Percentiles rank a stretch among this genome's conserved stretches.
Conservation (phyloP, 2,797 vertebrate species). For the Rousettus madagascariensis region DNA sequence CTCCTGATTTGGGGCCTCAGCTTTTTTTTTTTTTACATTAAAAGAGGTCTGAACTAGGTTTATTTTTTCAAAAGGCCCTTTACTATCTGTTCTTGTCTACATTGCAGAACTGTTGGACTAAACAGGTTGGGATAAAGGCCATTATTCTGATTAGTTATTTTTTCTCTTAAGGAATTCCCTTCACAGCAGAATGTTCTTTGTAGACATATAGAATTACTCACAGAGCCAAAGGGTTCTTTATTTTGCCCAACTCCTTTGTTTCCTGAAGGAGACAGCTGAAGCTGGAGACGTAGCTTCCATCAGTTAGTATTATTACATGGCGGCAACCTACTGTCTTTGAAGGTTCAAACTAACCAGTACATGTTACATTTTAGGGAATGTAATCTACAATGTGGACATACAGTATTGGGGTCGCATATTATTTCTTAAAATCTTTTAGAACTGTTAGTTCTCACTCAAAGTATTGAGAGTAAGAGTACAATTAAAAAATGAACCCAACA, state of each 20-base stretch:
- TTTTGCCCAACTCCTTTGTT: neutral
- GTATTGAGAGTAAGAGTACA: slow-evolving; percentile 10
- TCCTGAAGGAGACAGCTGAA: neutral
- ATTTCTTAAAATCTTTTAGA: neutral
- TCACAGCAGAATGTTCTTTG: neutral
- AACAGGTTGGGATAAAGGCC: neutral
- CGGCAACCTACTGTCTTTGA: neutral
- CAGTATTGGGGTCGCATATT: neutral
- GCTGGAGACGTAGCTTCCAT: neutral
- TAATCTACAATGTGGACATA: neutral
- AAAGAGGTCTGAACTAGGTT: neutral
- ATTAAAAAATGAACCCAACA: neutral
- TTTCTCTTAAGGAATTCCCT: neutral
- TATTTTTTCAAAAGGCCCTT: neutral
- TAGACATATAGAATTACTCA: neutral
- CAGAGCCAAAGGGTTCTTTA: neutral
- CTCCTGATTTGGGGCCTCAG: neutral
- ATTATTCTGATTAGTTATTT: slow-evolving; percentile 7
- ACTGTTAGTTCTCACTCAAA: neutral
- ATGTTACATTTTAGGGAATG: slow-evolving; percentile 25
- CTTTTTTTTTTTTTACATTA: neutral
- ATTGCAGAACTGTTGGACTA: neutral
- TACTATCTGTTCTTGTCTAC: neutral
- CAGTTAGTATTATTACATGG: neutral
- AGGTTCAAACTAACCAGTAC: neutral